Evolutionary conservation across 2,797 vertebrate species (phyloP).

Genomic region (Silurus lanzhouensis): DNA sequence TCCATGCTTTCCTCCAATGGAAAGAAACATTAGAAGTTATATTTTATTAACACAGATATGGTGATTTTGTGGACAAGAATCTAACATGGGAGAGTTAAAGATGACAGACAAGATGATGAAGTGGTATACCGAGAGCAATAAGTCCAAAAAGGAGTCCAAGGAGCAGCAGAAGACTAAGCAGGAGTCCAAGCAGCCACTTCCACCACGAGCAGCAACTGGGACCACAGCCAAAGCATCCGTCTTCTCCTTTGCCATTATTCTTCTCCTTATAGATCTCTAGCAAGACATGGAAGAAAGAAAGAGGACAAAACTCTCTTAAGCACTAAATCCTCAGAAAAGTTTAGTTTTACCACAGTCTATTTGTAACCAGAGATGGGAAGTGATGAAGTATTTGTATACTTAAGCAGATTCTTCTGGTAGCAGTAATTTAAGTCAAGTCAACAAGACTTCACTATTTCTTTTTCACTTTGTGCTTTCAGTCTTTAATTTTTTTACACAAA

Average conservation of each 20-base stretch:
- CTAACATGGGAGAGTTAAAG: not conserved
- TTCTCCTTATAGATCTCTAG: constrained; percentile 74
- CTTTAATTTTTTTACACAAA: too few relatives aligned
- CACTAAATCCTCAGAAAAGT: not conserved
- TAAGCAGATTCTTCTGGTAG: too few relatives aligned
- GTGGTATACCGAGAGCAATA: constrained; percentile 76
- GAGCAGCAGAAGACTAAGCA: constrained; percentile 88
- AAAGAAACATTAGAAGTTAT: not conserved
- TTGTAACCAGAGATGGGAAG: not conserved
- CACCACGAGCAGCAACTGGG: constrained; percentile 91
- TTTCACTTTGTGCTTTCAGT: too few relatives aligned
- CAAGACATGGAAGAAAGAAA: not conserved
- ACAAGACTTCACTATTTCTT: too few relatives aligned
- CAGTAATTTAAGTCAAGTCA: too few relatives aligned
- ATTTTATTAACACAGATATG: constrained; percentile 1
- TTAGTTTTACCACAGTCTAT: not conserved
- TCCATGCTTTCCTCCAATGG: not conserved
- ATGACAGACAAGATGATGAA: not conserved
- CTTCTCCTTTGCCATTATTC: constrained; percentile 61
- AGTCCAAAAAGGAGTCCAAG: constrained; percentile 94
- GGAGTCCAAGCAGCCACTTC: constrained; percentile 95
- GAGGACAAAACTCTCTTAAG: not conserved
- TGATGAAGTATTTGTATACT: too few relatives aligned
- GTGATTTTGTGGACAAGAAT: not conserved
- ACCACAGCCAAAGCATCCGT: constrained; percentile 71